Conservation (phyloP, 2,888 invertebrate species). For the Amphimallon solstitiale region DNA sequence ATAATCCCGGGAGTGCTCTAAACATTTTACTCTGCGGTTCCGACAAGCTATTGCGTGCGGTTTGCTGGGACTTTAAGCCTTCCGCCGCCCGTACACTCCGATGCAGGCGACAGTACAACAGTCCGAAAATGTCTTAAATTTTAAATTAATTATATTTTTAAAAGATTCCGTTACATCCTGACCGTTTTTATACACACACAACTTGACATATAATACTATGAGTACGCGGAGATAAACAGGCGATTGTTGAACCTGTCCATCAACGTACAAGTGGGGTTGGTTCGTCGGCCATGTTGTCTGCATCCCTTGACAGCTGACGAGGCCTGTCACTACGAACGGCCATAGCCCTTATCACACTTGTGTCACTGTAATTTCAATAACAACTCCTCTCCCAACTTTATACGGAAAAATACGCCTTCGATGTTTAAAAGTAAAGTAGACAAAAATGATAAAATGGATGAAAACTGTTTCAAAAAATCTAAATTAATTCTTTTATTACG, state of each 20-base stretch:
- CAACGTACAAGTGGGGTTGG: constrained; percentile 57
- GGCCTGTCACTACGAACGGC: constrained; percentile 51
- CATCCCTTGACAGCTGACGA: constrained; percentile 59
- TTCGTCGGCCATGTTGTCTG: constrained; percentile 57
- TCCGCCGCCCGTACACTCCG: not conserved
- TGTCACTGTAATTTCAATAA: constrained; percentile 35
- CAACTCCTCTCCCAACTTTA: constrained; percentile 1
- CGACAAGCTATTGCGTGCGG: constrained; percentile 53
- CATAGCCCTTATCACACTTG: constrained; percentile 47
- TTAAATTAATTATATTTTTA: constrained; percentile 28
- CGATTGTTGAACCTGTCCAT: constrained; percentile 61
- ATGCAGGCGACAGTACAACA: not conserved
- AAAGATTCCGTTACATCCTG: not conserved
- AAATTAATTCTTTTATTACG: no score
- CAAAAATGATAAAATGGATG: not conserved
- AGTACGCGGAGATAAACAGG: constrained; percentile 57
- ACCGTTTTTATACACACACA: constrained; percentile 2
- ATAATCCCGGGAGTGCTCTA: constrained; percentile 59
- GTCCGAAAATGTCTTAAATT: constrained; percentile 9
- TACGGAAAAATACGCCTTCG: constrained; percentile 7
- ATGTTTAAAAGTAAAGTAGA: not conserved
- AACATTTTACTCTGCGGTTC: constrained; percentile 58
- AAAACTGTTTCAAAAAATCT: no score
- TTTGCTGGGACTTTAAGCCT: constrained; percentile 44
- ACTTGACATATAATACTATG: constrained; percentile 51